Evolutionary conservation across 2,888 invertebrate genomes (phyloP).

Genomic region (Actias luna): DNA sequence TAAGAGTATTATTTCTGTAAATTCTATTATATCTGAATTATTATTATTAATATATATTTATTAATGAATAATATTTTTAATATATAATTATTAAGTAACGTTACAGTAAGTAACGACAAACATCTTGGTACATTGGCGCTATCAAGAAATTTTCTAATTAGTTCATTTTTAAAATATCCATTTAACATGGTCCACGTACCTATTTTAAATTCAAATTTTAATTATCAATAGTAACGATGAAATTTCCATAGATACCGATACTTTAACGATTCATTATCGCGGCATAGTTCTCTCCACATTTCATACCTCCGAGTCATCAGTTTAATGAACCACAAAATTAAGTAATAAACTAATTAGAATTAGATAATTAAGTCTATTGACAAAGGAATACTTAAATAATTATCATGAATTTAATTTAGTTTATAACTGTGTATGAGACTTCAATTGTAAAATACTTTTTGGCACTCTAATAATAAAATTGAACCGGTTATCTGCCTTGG

Average conservation of each 20-base stretch:
- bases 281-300: conserved; percentile 30
- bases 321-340: conserved; percentile 52
- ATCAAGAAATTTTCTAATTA: neutral
- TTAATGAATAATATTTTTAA: neutral
- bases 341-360: conserved; percentile 57
- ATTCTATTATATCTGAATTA: too few species aligned
- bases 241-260: neutral
- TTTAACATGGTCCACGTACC: neutral
- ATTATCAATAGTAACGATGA: neutral
- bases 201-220: neutral
- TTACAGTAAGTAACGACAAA: neutral
- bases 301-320: conserved; percentile 50
- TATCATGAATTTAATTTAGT: too few species aligned
- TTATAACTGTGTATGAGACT: too few species aligned
- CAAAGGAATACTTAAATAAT: conserved; percentile 33
- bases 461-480: too few species aligned
- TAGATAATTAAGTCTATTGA: conserved; percentile 45
- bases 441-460: neutral
- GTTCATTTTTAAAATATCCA: neutral
- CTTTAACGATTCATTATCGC: conserved; percentile 13
- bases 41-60: too few species aligned
- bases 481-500: too few species aligned
- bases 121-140: neutral
- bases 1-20: too few species aligned
- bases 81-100: too few species aligned